Evolutionary conservation across 2,113 vertebrate genomes (phyloP).

Genomic region (Coracopsis vasa): DNA sequence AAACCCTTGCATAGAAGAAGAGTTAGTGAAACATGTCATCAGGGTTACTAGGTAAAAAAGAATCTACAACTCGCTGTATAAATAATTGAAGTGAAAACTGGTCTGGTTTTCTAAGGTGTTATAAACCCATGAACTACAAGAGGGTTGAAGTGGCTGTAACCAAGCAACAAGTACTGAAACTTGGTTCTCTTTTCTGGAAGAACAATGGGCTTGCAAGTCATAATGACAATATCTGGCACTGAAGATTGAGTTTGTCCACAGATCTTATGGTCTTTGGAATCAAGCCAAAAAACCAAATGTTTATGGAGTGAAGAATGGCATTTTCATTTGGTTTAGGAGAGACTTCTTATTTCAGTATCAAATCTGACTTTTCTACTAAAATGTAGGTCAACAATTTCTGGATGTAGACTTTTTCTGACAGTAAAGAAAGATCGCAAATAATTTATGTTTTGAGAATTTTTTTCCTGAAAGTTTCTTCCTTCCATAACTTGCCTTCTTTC

Average conservation of each 20-base stretch:
- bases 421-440: background rate
- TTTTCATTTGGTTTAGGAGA: background rate
- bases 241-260: background rate
- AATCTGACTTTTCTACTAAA: background rate
- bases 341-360: background rate
- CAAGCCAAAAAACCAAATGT: background rate
- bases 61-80: background rate
- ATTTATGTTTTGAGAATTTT: background rate
- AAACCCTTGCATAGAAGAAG: background rate
- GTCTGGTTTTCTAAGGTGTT: conserved; percentile 7
- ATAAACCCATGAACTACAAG: background rate
- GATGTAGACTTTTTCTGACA: background rate
- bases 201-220: background rate
- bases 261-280: background rate
- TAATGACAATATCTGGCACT: background rate
- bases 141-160: background rate
- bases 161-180: background rate
- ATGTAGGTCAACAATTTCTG: background rate
- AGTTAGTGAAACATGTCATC: background rate
- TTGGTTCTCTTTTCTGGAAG: background rate
- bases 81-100: conserved; percentile 29
- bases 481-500: background rate
- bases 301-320: background rate
- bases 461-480: background rate
- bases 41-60: background rate